Evolutionary conservation across 2,113 vertebrate genomes (phyloP).

Genomic region (Fulica atra): DNA sequence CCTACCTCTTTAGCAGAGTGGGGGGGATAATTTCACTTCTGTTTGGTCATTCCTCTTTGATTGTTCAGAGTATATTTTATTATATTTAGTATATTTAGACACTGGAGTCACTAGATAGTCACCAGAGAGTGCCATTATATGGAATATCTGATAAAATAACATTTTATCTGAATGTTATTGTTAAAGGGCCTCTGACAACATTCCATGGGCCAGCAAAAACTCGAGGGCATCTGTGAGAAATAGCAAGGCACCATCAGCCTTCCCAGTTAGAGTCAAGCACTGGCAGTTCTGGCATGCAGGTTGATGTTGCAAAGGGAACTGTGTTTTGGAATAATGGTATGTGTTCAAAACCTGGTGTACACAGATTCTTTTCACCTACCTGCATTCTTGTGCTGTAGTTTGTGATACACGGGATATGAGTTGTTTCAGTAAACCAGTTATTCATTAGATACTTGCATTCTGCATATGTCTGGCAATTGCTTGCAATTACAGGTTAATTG

Average conservation of each 20-base stretch:
- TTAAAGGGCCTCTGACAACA: neutral
- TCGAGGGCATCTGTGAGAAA: neutral
- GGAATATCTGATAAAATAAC: too few species aligned
- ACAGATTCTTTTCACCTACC: neutral
- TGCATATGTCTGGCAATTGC: neutral
- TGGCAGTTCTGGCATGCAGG: neutral
- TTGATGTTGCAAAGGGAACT: neutral
- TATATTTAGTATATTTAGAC: neutral
- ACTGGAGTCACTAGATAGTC: neutral
- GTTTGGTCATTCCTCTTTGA: neutral
- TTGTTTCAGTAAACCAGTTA: neutral
- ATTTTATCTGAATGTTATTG: neutral
- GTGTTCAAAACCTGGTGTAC: neutral
- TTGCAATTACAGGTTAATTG: neutral
- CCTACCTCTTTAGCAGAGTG: neutral
- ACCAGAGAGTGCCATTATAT: neutral
- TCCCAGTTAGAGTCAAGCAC: neutral
- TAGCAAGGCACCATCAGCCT: neutral
- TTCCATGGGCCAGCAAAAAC: neutral
- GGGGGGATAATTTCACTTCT: accelerated
- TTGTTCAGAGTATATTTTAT: neutral
- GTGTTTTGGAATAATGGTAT: neutral
- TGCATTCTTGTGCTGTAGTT: neutral
- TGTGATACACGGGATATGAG: neutral
- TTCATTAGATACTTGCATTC: neutral